Evolutionary conservation across 2,888 invertebrate species (phyloP).

Genomic region (Linnaemya vulpina): DNA sequence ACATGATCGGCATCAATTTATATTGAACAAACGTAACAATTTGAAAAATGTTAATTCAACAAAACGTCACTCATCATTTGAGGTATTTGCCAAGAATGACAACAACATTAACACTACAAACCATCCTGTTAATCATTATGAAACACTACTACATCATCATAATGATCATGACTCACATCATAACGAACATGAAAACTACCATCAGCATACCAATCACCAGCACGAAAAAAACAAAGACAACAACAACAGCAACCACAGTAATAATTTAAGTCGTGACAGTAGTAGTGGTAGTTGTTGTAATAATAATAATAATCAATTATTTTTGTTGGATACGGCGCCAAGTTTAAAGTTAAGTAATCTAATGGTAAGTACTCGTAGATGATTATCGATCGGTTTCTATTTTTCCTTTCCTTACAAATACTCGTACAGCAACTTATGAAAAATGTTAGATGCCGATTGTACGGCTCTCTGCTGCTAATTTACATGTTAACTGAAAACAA

Average conservation of each 20-base stretch:
- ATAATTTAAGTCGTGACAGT: constrained; percentile 68
- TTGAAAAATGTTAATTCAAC: constrained; percentile 61
- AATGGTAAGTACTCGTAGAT: constrained; percentile 80
- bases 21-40: constrained; percentile 74
- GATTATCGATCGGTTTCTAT: constrained; percentile 54
- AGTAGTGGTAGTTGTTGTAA: constrained; percentile 69
- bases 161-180: constrained; percentile 51
- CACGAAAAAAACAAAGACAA: constrained; percentile 47
- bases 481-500: constrained; percentile 59
- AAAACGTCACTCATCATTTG: constrained; percentile 65
- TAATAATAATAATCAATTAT: constrained; percentile 74
- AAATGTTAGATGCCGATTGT: not conserved
- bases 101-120: constrained; percentile 64
- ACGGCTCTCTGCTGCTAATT: constrained; percentile 22
- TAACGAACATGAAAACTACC: constrained; percentile 64
- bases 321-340: constrained; percentile 81
- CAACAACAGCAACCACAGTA: constrained; percentile 58
- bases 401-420: constrained; percentile 10
- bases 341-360: constrained; percentile 83
- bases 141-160: constrained; percentile 61
- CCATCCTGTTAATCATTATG: constrained; percentile 72
- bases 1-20: constrained; percentile 53
- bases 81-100: constrained; percentile 54
- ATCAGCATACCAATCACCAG: constrained; percentile 15
- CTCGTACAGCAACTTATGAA: not conserved